Percentiles rank a stretch among this genome's conserved stretches.
Conservation (phyloP, 2,797 vertebrate genomes). For the Heteromormyrus szaboi region DNA sequence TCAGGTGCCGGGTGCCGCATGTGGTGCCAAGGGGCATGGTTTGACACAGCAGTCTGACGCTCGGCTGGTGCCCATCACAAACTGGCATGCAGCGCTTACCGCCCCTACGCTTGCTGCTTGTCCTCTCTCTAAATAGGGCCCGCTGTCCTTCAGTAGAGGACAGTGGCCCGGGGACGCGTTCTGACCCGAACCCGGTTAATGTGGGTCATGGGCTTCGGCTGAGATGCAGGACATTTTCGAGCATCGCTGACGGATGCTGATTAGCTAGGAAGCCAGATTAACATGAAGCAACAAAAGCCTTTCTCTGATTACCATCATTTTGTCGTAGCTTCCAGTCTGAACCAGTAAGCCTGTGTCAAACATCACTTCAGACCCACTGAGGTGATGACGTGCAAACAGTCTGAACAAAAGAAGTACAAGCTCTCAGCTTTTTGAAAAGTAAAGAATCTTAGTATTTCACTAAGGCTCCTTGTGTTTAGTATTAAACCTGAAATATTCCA, state of each 20-base stretch:
- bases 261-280: not conserved
- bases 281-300: not conserved
- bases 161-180: not conserved
- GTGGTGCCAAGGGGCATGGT: not conserved
- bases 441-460: not conserved
- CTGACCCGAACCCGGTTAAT: not conserved
- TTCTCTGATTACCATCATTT: not conserved
- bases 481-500: not conserved
- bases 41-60: not conserved
- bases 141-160: not conserved
- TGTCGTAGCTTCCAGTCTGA: not conserved
- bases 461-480: not conserved
- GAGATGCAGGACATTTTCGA: not conserved
- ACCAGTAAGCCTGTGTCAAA: not conserved
- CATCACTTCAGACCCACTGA: not conserved
- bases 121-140: not conserved
- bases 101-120: not conserved
- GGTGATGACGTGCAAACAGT: not conserved
- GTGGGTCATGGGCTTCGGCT: not conserved
- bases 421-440: not conserved
- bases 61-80: not conserved
- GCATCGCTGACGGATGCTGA: not conserved
- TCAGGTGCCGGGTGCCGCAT: not conserved
- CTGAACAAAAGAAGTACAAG: not conserved
- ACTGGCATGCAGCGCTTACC: not conserved